Base-by-base conservation (phyloP, 2,113 vertebrate genomes). In the Chinchilla lanigera region DNA sequence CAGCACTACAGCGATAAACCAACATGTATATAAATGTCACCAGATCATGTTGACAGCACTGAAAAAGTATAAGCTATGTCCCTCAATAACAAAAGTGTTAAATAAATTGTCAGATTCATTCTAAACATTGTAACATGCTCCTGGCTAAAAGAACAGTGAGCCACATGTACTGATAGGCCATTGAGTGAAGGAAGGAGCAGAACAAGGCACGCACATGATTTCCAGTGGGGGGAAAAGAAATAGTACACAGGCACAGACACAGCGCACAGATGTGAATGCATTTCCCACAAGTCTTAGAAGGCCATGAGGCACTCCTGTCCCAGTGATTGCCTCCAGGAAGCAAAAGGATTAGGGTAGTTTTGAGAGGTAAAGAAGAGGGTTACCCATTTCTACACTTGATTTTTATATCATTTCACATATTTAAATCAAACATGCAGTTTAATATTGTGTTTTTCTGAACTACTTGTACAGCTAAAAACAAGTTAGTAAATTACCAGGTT, bases 71-170 rank as follows among this genome's bases (percentile, higher is more conserved):
- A 63, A 75, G 16, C 47, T 58, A 50, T 47, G 58, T 22, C 38
- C 41, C 78, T 54, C 67, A 14, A n/a, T 11, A 92, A 56, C 44
- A 95, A 90, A 95, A 65, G 12, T 6, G 14, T 78, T 89, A 50
- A 87, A 60, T 65, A 52, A n/a, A 56, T 17, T 4, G 12, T 47
- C 78, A 47, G 38, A 33, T 50, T 69, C 65, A 35, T 73, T 83
- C 19, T 41, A 22, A 91, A 86, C 19, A 78, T 85, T 44, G 50
- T 47, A 61, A 38, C 38, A 1, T 30, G 69, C 44, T n/a, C 67
- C 67, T 52, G 3, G 5, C 60, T 77, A 22, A 78, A 73, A 86
- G 77, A 90, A 20, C 38, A 69, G 60, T 3, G 16, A 60, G 22
- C 41, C 60, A 3, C 33, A 2, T 4, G 8, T 60, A 28, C 41